Evolutionary conservation across 2,113 vertebrate species (phyloP).

Genomic region (Noctilio leporinus): DNA sequence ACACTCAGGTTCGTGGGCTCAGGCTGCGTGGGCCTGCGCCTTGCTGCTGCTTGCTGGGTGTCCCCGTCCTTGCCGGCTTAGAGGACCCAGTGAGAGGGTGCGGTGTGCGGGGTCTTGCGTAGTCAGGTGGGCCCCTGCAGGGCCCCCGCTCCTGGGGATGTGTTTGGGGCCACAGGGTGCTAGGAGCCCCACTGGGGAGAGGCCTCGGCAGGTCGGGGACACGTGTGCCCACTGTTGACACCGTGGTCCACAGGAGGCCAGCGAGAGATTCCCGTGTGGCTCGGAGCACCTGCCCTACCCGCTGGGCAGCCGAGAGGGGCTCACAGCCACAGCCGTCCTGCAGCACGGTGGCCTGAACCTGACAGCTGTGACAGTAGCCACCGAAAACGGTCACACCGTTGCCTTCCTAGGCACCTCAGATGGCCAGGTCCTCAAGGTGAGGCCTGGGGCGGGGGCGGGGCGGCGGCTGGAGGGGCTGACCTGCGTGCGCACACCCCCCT

Average conservation of each 20-base stretch:
- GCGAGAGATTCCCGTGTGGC: constrained; percentile 82
- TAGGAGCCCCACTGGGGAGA: neutral
- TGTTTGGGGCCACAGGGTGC: neutral
- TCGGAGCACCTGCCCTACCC: constrained; percentile 93
- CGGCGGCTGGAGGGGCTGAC: neutral
- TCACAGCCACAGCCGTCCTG: constrained; percentile 61
- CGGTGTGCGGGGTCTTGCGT: accelerated
- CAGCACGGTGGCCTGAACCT: constrained; percentile 79
- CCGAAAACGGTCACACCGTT: constrained; percentile 85
- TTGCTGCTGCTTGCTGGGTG: accelerated
- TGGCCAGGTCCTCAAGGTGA: constrained; percentile 88
- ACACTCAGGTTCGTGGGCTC: constrained; percentile 63
- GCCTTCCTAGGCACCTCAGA: constrained; percentile 89
- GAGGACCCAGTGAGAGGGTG: accelerated
- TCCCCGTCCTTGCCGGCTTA: accelerated
- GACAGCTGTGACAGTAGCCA: constrained; percentile 87
- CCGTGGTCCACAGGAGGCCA: constrained; percentile 43
- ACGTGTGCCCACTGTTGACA: neutral
- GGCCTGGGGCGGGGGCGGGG: neutral
- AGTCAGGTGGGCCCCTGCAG: accelerated
- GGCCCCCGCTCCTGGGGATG: accelerated
- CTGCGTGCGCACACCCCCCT: neutral
- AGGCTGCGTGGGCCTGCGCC: accelerated
- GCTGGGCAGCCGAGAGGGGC: constrained; percentile 84
- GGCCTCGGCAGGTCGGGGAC: neutral